phyloP scores from a whole-genome alignment of 2,113 vertebrate genomes.

The Cottus gobio region DNA sequence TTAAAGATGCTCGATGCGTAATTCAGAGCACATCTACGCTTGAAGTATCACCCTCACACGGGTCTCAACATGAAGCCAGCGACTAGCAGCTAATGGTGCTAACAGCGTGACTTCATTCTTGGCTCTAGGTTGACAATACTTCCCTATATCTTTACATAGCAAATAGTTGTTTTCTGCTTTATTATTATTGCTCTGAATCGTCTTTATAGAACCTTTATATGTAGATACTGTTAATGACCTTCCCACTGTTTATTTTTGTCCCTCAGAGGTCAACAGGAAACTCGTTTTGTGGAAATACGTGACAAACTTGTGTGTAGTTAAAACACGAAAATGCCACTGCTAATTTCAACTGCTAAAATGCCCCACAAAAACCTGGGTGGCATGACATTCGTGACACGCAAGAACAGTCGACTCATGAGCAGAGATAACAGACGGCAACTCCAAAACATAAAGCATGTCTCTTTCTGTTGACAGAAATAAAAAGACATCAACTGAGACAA shows the following conservation, averaged over 20 bases:
- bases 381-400: conserved; percentile 33
- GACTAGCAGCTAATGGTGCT: neutral
- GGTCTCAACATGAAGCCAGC: neutral
- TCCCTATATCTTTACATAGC: neutral
- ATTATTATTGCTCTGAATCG: neutral
- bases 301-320: conserved; percentile 28
- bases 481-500: conserved; percentile 56
- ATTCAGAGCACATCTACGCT: neutral
- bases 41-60: neutral
- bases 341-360: conserved; percentile 10
- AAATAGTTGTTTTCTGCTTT: neutral
- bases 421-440: conserved; percentile 38
- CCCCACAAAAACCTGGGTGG: conserved; percentile 10
- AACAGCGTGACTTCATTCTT: neutral
- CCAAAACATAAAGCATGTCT: conserved; percentile 31
- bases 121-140: neutral
- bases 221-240: conserved; percentile 25
- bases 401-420: conserved; percentile 22
- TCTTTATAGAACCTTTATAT: neutral
- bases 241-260: conserved; percentile 26
- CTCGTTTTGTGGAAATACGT: conserved; percentile 26
- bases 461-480: conserved; percentile 50
- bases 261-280: conserved; percentile 57
- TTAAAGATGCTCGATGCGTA: neutral
- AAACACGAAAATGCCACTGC: conserved; percentile 33